A percentile compares a stretch with the other conserved stretches of the same genome.
Evolutionary conservation across 2,113 vertebrate species (phyloP).

Genomic region (Burhinus bistriatus): DNA sequence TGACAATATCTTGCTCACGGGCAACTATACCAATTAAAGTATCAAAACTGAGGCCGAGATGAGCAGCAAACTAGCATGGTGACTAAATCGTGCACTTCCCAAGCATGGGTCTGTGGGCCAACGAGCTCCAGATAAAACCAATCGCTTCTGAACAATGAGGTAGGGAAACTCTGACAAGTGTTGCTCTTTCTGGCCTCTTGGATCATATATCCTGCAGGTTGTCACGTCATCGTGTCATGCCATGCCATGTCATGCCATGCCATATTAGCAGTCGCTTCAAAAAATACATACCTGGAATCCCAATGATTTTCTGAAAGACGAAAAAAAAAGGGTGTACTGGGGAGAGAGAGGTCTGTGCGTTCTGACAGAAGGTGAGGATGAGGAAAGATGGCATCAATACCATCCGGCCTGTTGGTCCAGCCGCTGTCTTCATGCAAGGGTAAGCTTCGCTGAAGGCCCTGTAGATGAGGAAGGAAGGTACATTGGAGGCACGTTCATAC

Average conservation of each 20-base stretch:
- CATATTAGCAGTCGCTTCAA: neutral
- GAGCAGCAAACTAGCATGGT: neutral
- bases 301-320: neutral
- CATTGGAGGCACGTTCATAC: neutral
- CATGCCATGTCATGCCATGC: neutral
- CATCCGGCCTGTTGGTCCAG: neutral
- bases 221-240: neutral
- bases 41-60: neutral
- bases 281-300: neutral
- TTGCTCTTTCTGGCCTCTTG: neutral
- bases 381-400: neutral
- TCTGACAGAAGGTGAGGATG: neutral
- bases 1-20: neutral
- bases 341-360: neutral
- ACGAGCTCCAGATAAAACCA: neutral
- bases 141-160: neutral
- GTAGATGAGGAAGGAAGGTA: neutral
- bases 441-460: neutral
- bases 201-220: neutral
- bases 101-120: neutral
- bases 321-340: neutral
- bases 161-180: neutral
- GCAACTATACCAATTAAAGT: neutral
- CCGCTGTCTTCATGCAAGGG: neutral
- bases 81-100: neutral